Base-by-base conservation (phyloP, 2,113 vertebrate genomes). In the Cebidichthys violaceus region DNA sequence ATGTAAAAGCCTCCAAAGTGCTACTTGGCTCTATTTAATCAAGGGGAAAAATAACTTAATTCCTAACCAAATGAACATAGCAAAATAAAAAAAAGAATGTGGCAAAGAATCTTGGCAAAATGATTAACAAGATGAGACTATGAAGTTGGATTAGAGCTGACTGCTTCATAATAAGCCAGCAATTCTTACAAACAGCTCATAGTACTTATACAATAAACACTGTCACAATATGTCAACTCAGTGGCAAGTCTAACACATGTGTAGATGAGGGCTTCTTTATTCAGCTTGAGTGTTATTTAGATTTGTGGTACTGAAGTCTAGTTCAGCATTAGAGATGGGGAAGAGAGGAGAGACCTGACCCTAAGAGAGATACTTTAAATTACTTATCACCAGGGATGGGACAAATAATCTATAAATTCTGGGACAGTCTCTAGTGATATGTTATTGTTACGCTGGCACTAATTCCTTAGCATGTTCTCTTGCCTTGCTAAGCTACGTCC, bases 1-100 rank as follows among this genome's bases (percentile, higher is more conserved):
- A 70, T 77, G 77, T 43, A 70, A 87, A 87, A 87, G 55, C 57
- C 81, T 86, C 66, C 37, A 52, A 79, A 89, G 75, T 86, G 78
- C 73, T 66, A 83, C 81, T 88, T 86, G 85, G 50, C n/a, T 29
- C 29, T 59, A 41, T 81, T 59, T 88, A 90, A 76, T 86, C 17
- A 81, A 55, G 18, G 17, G 43, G 84, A 84, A 84, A 81, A 80
- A 22, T 27, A 68, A 52, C 39, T 37, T 7, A 4, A n/a, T 80
- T 84, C 61, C 18, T 2, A 27, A 59, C 45, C 33, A 83, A 82
- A 75, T 81, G 47, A 88, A 75, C 74, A 74, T 14, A 67, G 27
- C 47, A 24, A 29, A 60, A 62, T 35, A 57, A 80, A 61, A 57
- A 80, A 61, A 57, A 65, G 4, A 60, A 85, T 71, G 20, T 54